phyloP scores from a whole-genome alignment of 2,113 vertebrate genomes.

The Phodopus roborovskii region DNA sequence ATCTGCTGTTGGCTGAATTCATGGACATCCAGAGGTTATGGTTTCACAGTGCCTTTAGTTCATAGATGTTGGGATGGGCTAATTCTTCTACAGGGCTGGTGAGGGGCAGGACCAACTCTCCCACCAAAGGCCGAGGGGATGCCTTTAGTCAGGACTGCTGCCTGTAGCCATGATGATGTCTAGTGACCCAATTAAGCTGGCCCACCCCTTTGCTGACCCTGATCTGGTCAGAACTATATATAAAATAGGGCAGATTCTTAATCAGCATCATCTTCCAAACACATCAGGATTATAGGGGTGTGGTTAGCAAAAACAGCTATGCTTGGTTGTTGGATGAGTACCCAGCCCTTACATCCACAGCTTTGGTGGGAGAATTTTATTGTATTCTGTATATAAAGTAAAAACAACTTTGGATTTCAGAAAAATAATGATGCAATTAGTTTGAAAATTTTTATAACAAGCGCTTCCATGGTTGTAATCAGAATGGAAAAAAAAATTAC shows the following conservation, averaged over 20 bases:
- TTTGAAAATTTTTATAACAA: neutral
- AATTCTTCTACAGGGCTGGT: neutral
- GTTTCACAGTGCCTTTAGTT: neutral
- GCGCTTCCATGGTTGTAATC: neutral
- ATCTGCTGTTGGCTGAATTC: neutral
- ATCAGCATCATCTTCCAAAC: rapidly evolving
- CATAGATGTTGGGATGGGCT: neutral
- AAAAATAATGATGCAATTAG: neutral
- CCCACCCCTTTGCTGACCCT: too few species aligned
- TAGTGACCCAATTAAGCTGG: too few species aligned
- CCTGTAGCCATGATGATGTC: too few species aligned
- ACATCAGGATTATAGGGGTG: neutral
- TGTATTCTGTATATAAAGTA: neutral
- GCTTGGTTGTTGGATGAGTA: neutral
- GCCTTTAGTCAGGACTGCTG: too few species aligned
- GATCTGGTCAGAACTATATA: too few species aligned
- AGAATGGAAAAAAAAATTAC: neutral
- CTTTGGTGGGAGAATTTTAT: neutral
- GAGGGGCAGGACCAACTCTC: too few species aligned
- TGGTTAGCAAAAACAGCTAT: rapidly evolving
- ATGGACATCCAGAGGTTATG: neutral
- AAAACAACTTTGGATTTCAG: neutral
- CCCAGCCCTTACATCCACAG: neutral
- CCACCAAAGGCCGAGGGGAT: too few species aligned
- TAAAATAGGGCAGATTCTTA: too few species aligned